Percentiles rank a stretch among this genome's conserved stretches.
These are phyloP conservation scores for Varanus salvator DNA, from an alignment of 2,113 vertebrate species.

Conservation along the genomic window DNA sequence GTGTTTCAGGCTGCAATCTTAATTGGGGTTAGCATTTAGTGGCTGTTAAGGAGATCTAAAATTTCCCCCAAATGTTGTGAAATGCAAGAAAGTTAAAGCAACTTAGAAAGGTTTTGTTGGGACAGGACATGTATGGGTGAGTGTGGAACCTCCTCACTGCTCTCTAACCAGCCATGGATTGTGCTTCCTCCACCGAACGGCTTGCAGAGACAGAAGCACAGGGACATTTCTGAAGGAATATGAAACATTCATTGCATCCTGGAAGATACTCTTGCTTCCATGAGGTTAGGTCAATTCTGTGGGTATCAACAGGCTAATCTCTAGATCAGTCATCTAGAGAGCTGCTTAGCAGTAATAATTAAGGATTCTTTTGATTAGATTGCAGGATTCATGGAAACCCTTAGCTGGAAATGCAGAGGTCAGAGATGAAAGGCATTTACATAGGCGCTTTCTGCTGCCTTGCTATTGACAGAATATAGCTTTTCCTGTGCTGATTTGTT, in stretches of 20 bases:
- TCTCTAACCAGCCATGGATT: background rate
- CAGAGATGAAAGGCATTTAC: background rate
- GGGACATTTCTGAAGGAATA: background rate
- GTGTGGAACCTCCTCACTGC: background rate
- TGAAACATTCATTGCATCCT: background rate
- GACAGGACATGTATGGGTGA: background rate
- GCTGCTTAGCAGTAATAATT: background rate
- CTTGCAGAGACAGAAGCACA: background rate
- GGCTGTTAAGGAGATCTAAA: background rate
- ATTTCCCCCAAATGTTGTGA: background rate
- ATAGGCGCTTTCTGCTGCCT: background rate
- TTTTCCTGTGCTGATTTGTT: slow-evolving; percentile 3
- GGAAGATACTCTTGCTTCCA: slow-evolving; percentile 8
- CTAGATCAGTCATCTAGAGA: background rate
- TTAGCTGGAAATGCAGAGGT: background rate
- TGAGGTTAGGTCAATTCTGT: background rate
- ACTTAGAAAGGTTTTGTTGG: background rate
- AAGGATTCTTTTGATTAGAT: background rate
- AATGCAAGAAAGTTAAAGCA: background rate
- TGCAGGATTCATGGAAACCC: background rate
- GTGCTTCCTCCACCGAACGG: background rate
- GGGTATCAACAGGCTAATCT: slow-evolving; percentile 13
- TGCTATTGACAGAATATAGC: background rate
- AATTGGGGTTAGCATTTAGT: background rate
- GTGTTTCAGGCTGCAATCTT: background rate